Base-by-base conservation (phyloP, 2,113 vertebrate species). In the Eptesicus fuscus region DNA sequence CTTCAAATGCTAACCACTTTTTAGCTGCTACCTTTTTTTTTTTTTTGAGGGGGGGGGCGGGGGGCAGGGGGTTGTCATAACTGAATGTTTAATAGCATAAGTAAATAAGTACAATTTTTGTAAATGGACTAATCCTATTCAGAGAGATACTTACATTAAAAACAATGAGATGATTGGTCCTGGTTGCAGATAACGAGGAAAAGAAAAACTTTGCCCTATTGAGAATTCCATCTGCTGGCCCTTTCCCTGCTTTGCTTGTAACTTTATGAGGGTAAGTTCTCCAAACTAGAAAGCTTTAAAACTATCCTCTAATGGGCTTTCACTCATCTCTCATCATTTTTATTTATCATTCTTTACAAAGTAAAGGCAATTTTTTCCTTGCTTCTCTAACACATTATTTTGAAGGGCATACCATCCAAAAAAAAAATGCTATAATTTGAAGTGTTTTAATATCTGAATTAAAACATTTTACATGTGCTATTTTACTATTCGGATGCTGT, bases 91-190 rank as follows among this genome's bases (percentile, higher is more conserved):
- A n/a, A n/a, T n/a, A n/a, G n/a, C n/a, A n/a, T n/a, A n/a, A n/a
- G n/a, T n/a, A n/a, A n/a, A 74, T 70, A 88, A 95, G 67, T 40
- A 47, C 78, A 70, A 53, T 69, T 95, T 88, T 73, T 30, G 7
- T 94, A 95, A 97, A 69, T 78, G 56, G 44, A 92, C 71, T 63
- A 84, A 78, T 92, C 14, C 80, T 83, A 42, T 89, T 92, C 93
- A 90, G 67, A 93, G 71, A 96, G 67, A 91, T 42, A 82, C 42
- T 70, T 73, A 73, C 53, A 59, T 95, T 94, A 92, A 67, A 90
- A 95, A 85, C 90, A 93, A 94, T 56, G 65, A 94, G 88, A 47
- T 53, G 70, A 73, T 86, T 93, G 78, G 76, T 83, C 94, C 83
- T 44, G 40, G 49, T 94, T 90, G 88, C 74, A 92, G 53, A 92